Evolutionary conservation across 1,140 invertebrate genomes (phyloP), one percentile per base, ranked within the genome.

Genomic region (Phenacoccus solenopsis): DNA sequence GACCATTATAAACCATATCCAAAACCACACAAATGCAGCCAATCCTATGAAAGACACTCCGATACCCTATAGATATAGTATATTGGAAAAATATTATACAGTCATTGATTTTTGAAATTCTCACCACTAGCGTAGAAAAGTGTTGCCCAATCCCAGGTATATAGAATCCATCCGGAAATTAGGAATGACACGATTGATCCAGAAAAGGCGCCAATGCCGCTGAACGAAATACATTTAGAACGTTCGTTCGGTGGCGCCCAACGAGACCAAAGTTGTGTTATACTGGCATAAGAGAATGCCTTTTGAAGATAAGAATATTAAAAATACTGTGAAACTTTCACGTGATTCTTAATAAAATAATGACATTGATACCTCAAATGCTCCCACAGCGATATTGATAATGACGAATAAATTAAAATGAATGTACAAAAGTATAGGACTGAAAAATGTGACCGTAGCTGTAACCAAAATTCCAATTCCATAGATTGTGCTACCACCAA

Each of bases 181-280:
- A 24, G 1, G 59, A 83, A 28, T 32, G 82, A 81, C 61, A 83
- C 77, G 0, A 84, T 79, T 0, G 81, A 82, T 10, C 80, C 80
- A 5, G 80, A 10, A 73, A 78, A 71, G 78, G 75, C 70, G 75
- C 76, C 28, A 68, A 57, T 89, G 79, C 90, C 90, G 0, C 89
- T 87, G 75, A 89, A 81, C n/a, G 89, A 88, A 32, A 88, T 89
- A 79, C 90, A 90, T 80, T 88, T 89, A 68, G 87, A 89, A 73
- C 88, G 82, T 76, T 91, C 89, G 73, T 88, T 78, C 13, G 88
- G 88, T 7, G 90, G 90, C 56, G 90, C 87, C 90, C 90, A 91
- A 70, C 35, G 77, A 10, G 21, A 64, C 4, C 22, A 24, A 25
- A 64, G 2, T 9, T 25, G 21, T 24, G 22, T 27, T 9, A 64